Evolutionary conservation across 1,140 invertebrate genomes (phyloP), one percentile per base, ranked within the genome.

Genomic region (Lordiphosa mommai): DNA sequence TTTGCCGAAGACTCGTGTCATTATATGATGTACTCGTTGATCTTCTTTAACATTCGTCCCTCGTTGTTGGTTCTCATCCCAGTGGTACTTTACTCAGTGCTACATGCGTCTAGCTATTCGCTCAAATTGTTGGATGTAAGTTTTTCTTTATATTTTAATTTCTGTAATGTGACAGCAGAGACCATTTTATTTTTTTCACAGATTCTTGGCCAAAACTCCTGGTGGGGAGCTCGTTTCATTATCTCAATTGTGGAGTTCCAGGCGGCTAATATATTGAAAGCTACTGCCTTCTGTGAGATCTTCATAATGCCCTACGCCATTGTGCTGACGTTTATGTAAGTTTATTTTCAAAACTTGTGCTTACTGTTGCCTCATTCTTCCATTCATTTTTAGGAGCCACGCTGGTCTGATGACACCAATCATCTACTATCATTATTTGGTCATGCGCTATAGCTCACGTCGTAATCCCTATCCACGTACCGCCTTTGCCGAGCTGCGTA

Each of bases 381-480:
- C 38, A 40, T 27, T 44, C n/a, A 46, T 20, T 52, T 52, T 12
- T n/a, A 77, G 97, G 79, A 96, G 96, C 6, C 93, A 94, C 88
- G 94, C 94, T 74, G 94, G 94, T 46, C 88, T 98, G 12, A 90
- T 99, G 61, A 95, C 97, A 29, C 96, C 97, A 30, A 95, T 99
- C 88, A 92, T 98, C 41, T 99, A 99, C 90, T 99, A 98, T 90
- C 96, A 98, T 82, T 99, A 99, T 89, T 90, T 99, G 55, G 92
- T 93, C 36, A 89, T 97, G 76, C 93, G 98, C 41, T 97, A 99
- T 90, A 90, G 94, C 30, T 99, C 97, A 4, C 92, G 96, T 52
- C 94, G 98, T 72, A 99, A 99, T 92, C 97, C 97, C 0, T 98
- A 97, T 90, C 98, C 96, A 14, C 93, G 96, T 61, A 96, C 95